A percentile compares a stretch with the other conserved stretches of the same genome.
phyloP scores from a whole-genome alignment of 2,113 vertebrate genomes.

The Grus americana region DNA sequence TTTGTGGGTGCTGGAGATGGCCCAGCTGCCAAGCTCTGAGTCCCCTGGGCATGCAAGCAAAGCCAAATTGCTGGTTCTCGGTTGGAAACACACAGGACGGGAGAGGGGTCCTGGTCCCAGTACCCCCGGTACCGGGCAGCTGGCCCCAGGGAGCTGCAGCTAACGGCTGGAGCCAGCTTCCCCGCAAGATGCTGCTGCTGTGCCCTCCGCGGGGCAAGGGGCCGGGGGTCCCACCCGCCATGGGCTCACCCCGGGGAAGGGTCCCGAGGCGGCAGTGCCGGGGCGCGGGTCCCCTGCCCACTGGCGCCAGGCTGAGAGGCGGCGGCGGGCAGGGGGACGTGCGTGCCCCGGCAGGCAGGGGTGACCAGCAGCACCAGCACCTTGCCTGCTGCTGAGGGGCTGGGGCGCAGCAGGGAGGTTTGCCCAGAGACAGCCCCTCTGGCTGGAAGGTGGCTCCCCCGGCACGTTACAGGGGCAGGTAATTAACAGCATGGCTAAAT shows the following conservation, averaged over 20 bases:
- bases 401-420: neutral
- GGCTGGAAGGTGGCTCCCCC: accelerated
- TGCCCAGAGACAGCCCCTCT: neutral
- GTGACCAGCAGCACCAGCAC: neutral
- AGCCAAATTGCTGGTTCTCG: neutral
- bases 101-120: accelerated
- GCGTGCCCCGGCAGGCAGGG: neutral
- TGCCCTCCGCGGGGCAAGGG: neutral
- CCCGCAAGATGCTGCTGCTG: neutral
- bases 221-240: neutral
- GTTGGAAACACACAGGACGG: neutral
- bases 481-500: neutral
- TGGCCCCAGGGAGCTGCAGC: neutral
- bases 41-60: neutral
- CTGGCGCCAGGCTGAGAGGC: neutral
- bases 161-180: neutral
- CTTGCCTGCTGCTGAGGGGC: neutral
- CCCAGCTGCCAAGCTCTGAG: neutral
- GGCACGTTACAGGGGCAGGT: neutral
- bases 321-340: neutral
- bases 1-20: slow-evolving; percentile 9
- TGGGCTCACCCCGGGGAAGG: neutral
- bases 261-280: neutral
- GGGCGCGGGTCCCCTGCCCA: neutral
- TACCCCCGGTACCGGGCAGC: accelerated